phyloP scores from a whole-genome alignment of 2,797 vertebrate genomes.

The Dicrostonyx torquatus region DNA sequence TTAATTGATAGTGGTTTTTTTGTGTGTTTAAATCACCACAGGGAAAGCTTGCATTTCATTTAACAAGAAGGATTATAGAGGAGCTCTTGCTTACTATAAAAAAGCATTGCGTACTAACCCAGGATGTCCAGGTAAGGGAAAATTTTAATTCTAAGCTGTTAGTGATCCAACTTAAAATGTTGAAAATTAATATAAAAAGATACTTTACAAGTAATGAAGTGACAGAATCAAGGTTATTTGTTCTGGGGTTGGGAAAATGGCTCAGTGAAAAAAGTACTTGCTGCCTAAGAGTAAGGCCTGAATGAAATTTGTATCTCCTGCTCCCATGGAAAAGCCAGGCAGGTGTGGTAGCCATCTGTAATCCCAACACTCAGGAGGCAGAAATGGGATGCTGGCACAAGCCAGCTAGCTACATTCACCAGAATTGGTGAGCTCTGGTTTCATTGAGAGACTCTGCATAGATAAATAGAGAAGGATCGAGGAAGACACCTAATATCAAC shows the following conservation, averaged over 20 bases:
- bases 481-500: not conserved
- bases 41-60: slow-evolving; percentile 99
- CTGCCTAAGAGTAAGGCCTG: not conserved
- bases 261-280: not conserved
- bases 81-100: slow-evolving; percentile 98
- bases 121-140: slow-evolving; percentile 94
- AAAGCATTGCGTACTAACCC: slow-evolving; percentile 98
- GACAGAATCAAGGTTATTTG: not conserved
- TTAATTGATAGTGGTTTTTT: not conserved
- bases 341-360: not conserved
- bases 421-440: not conserved
- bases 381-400: not conserved
- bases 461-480: not conserved
- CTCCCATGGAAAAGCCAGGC: not conserved
- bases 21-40: slow-evolving; percentile 81
- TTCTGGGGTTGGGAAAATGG: not conserved
- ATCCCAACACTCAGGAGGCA: not conserved
- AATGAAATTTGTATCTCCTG: not conserved
- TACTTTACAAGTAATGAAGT: not conserved
- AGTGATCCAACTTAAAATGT: slow-evolving; percentile 33
- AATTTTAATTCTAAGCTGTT: slow-evolving; percentile 31
- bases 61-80: slow-evolving; percentile 99
- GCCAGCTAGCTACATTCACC: not conserved
- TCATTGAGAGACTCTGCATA: not conserved
- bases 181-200: slow-evolving; percentile 32